Evolutionary conservation across 2,113 vertebrate species (phyloP), one percentile per base, ranked within the genome.

Genomic region (Ursus arctos): DNA sequence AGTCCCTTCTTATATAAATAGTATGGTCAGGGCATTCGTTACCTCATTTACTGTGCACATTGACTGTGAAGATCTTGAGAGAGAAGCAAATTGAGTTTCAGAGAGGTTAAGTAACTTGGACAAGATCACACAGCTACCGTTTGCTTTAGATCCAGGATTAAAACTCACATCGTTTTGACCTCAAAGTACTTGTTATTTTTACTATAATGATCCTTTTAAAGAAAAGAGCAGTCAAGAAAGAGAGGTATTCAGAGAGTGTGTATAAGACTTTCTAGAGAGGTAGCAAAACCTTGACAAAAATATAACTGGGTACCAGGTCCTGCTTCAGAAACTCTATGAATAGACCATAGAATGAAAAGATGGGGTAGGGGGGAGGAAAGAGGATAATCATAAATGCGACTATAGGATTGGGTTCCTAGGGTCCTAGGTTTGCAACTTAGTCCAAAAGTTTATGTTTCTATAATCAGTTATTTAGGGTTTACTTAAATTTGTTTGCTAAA

Each of bases 71-170:
- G 65, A 57, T 61, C 69, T 33, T 61, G 82, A 85, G 55, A 67
- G 33, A 80, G 2, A 89, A 91, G 40, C n/a, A 91, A 89, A 59
- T 5, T 15, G n/a, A 55, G 47, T 40, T 40, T 94, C 53, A 90
- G 69, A 92, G 79, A 92, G 55, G 65, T 33, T 79, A 53, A 83
- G 21, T 61, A 33, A 96, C 31, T 28, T 85, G 47, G 13, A 53
- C 59, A 83, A 81, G 18, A 18, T 86, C 47, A 65, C 67, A 63
- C 18, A 57, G 59, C 51, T 63, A 61, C 18, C 31, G 76, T 74
- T 91, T 84, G 31, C 83, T 91, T 89, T 72, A 94, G 63, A 55
- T 49, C 49, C 87, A 94, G n/a, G 14, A 77, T 93, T 88, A 63
- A 28, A 77, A 90, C 7, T 80, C 19, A 19, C 33, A 26, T 65